Base-by-base conservation (phyloP, 1,140 invertebrate species). In the Atta texana region DNA sequence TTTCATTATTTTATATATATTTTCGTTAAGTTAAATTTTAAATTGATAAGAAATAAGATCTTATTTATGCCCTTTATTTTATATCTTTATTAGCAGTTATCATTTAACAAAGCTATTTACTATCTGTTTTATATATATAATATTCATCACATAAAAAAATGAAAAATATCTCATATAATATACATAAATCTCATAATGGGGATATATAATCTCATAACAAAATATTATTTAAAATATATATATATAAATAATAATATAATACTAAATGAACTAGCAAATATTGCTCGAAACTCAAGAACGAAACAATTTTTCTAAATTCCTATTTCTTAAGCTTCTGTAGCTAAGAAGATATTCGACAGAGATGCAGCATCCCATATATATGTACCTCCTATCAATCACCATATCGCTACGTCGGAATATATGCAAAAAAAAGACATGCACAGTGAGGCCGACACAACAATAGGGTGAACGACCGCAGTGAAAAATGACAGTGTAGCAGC, bases 361-460 rank as follows among this genome's bases (percentile, higher is more conserved):
- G 53, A 74, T 51, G 39, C 28, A 57, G 14, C 39, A 72, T 16
- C 34, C 24, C 59, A 31, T 49, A 49, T 82, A 49, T 24, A 61
- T 82, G 63, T 8, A 57, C 34, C 24, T 82, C 44, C 63, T 76
- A 82, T 89, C 88, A 75, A 87, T 89, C 74, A 74, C 78, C 66
- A 44, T 39, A 57, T 75, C 55, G 34, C 74, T 86, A 86, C 57
- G 61, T 63, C 55, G 18, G 51, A 16, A 28, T 10, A 75, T 74
- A 74, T 24, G 55, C 18, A 66, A 31, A 80, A 31, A 80, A 86
- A 86, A 81, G 64, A 69, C 57, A 21, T 69, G 28, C 39, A 44
- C n/a, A 44, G 51, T n/a, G 68, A 61, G 7, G 55, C 18, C 39
- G 68, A 55, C 51, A 72, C 66, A 77, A 76, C 63, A 68, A 61